These are phyloP conservation scores for Gymnogyps californianus DNA, from an alignment of 2,113 vertebrate genomes.

Conservation along the genomic window DNA sequence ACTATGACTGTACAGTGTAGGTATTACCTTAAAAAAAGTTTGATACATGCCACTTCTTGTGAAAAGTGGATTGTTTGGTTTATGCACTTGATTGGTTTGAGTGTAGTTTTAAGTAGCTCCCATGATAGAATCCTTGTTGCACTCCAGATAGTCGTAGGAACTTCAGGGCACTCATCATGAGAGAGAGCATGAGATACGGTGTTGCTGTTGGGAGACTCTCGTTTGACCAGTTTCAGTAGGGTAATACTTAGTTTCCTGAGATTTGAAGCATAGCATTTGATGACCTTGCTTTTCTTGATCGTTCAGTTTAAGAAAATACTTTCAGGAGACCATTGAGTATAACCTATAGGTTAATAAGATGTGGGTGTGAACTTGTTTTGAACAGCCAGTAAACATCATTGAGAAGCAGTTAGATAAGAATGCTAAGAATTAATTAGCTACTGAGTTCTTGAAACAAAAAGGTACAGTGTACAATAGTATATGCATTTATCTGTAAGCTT, in stretches of 20 bases:
- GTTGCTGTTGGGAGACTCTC: background rate
- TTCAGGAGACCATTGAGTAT: background rate
- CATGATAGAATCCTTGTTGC: background rate
- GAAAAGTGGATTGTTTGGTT: background rate
- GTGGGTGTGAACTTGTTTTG: background rate
- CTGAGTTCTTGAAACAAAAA: background rate
- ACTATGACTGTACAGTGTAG: background rate
- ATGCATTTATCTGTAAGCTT: background rate
- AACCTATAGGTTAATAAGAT: background rate
- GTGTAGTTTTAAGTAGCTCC: background rate
- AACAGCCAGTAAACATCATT: background rate
- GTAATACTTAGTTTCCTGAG: background rate
- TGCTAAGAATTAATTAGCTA: background rate
- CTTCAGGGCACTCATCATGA: background rate
- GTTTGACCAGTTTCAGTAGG: background rate
- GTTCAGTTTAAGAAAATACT: background rate
- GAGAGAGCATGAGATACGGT: rapidly evolving
- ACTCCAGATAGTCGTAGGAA: background rate
- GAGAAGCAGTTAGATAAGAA: background rate
- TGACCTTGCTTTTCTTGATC: background rate
- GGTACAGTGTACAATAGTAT: too few relatives aligned
- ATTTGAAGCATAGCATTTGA: background rate
- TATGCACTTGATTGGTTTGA: background rate
- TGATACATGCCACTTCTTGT: background rate
- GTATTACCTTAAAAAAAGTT: background rate